phyloP scores from a whole-genome alignment of 1,140 invertebrate genomes.

The Oryctes rhinoceros region DNA sequence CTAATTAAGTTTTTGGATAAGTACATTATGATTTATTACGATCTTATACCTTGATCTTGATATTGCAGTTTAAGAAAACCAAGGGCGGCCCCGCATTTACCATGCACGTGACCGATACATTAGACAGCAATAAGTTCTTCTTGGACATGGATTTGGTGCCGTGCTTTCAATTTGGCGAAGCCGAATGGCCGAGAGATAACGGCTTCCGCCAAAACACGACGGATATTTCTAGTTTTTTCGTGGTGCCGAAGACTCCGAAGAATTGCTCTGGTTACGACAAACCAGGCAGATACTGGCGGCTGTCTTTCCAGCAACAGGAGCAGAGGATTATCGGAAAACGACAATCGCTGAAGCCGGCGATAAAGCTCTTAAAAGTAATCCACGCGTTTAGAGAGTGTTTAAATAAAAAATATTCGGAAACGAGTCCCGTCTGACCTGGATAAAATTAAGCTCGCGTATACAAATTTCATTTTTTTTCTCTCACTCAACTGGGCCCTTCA shows the following conservation, averaged over 20 bases:
- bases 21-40: too few species aligned
- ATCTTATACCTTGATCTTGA: too few species aligned
- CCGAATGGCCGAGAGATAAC: slow-evolving; percentile 9
- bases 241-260: slow-evolving; percentile 4
- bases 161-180: slow-evolving; percentile 52
- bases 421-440: too few species aligned
- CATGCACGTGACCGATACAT: slow-evolving; percentile 48
- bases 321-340: background rate
- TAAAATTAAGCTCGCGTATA: too few species aligned
- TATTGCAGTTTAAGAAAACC: slow-evolving; percentile 43
- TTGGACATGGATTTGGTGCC: slow-evolving; percentile 58
- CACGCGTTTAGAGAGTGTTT: too few species aligned
- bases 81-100: slow-evolving; percentile 57
- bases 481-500: too few species aligned
- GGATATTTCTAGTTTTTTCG: background rate
- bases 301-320: slow-evolving; percentile 19
- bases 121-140: slow-evolving; percentile 36
- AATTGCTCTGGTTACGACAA: background rate
- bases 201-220: background rate
- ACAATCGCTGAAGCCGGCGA: slow-evolving; percentile 16
- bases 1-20: too few species aligned
- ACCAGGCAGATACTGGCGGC: background rate
- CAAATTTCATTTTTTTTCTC: too few species aligned
- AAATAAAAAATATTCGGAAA: too few species aligned
- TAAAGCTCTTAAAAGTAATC: slow-evolving; percentile 3